Conservation (phyloP, 2,797 vertebrate species). For the Chelon labrosus region DNA sequence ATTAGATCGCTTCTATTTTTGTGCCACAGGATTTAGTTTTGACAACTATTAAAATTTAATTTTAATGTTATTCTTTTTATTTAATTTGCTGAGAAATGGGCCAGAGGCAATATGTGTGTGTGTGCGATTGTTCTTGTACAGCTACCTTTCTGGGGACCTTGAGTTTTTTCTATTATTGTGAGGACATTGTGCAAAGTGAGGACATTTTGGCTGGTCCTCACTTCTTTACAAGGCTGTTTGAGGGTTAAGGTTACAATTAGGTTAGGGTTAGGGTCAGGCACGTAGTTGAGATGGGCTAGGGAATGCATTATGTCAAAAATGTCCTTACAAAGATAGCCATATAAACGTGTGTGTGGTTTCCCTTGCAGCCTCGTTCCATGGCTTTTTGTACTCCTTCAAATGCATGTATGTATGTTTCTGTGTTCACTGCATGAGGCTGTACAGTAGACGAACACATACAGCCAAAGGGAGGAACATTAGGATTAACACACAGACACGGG, state of each 20-base stretch:
- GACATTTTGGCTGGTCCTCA: no score
- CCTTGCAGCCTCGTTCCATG: conserved; percentile 18
- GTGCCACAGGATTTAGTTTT: conserved; percentile 20
- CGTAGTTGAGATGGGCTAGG: no score
- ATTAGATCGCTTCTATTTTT: conserved; percentile 42
- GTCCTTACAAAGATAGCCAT: no score
- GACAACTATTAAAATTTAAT: conserved; percentile 17
- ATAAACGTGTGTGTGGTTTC: conserved; percentile 4
- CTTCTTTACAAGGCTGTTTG: no score
- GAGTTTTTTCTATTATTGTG: no score
- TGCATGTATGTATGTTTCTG: conserved; percentile 24
- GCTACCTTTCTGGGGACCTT: no score
- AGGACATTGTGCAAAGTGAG: no score
- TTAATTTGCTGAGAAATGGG: conserved; percentile 13
- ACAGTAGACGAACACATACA: conserved; percentile 32
- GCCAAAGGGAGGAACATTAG: conserved; percentile 39
- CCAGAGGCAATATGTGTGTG: background rate
- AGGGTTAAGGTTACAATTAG: no score
- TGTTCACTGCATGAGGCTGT: conserved; percentile 38
- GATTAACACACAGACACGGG: conserved; percentile 24
- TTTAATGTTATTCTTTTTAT: background rate
- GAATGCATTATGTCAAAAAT: no score
- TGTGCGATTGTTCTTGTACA: background rate
- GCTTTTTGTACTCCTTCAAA: conserved; percentile 21
- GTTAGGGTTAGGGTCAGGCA: no score